Conservation (phyloP, 2,888 invertebrate genomes). For the Plebejus melissa region DNA sequence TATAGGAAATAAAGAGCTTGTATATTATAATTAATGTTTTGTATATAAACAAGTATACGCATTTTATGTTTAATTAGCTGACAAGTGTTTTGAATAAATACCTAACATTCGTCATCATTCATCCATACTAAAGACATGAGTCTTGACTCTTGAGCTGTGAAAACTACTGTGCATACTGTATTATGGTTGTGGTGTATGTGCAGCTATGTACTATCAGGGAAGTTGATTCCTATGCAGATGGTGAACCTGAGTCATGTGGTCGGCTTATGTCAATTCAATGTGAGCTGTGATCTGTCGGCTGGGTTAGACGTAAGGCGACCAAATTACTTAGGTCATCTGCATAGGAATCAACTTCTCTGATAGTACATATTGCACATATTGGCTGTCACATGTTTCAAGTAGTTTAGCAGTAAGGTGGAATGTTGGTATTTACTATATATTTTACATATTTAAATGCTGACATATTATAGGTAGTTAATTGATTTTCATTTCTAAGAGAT, state of each 20-base stretch:
- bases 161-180: not conserved
- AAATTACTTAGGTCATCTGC: too few species aligned
- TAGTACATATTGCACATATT: constrained; percentile 15
- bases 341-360: too few species aligned
- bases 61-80: not conserved
- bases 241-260: too few species aligned
- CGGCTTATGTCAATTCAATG: too few species aligned
- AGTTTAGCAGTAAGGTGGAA: constrained; percentile 13
- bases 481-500: not conserved
- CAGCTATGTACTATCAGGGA: too few species aligned
- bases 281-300: too few species aligned
- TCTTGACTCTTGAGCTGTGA: not conserved
- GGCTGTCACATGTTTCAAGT: constrained; percentile 22
- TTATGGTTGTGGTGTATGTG: not conserved
- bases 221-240: too few species aligned
- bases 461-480: not conserved
- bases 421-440: constrained; percentile 17
- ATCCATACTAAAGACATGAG: not conserved
- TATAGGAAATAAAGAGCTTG: too few species aligned
- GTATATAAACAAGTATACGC: not conserved
- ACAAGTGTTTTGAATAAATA: constrained; percentile 6
- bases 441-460: constrained; percentile 11
- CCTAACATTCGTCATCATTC: not conserved
- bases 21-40: too few species aligned
- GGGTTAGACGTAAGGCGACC: too few species aligned